A percentile compares a stretch with the other conserved stretches of the same genome.
Evolutionary conservation across 2,797 vertebrate genomes (phyloP).

Genomic region (Siniperca scherzeri): DNA sequence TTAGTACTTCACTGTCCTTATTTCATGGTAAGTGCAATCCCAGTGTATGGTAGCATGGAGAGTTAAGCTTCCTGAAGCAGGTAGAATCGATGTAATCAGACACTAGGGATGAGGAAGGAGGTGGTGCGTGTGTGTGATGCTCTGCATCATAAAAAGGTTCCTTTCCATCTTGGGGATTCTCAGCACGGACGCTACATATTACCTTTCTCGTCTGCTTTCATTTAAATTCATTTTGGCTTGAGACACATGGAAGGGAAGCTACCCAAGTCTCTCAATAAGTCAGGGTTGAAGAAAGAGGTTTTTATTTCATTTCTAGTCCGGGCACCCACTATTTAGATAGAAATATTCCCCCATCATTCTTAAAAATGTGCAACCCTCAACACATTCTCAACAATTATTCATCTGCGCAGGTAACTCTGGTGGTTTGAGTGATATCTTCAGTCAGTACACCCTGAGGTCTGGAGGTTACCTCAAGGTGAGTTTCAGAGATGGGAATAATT

Average conservation of each 20-base stretch:
- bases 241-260: slow-evolving; percentile 51
- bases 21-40: slow-evolving; percentile 52
- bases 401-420: slow-evolving; percentile 43
- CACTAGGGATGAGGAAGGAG: slow-evolving; percentile 67
- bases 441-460: slow-evolving; percentile 24
- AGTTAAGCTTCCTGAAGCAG: slow-evolving; percentile 75
- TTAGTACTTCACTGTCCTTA: slow-evolving; percentile 48
- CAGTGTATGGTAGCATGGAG: slow-evolving; percentile 45
- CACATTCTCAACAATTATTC: slow-evolving; percentile 50
- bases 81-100: slow-evolving; percentile 82
- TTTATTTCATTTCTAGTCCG: slow-evolving; percentile 54
- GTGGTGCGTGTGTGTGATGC: slow-evolving; percentile 61
- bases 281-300: slow-evolving; percentile 45
- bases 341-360: slow-evolving; percentile 47
- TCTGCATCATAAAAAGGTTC: slow-evolving; percentile 82
- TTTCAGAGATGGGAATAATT: slow-evolving; percentile 30
- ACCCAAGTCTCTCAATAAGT: slow-evolving; percentile 62
- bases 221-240: slow-evolving; percentile 76
- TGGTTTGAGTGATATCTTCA: slow-evolving; percentile 37
- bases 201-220: slow-evolving; percentile 75
- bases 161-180: slow-evolving; percentile 73
- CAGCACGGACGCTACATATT: slow-evolving; percentile 76
- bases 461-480: slow-evolving; percentile 67
- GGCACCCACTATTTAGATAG: slow-evolving; percentile 45
- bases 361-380: slow-evolving; percentile 55